These are phyloP conservation scores for Chionomys nivalis DNA, from an alignment of 2,113 vertebrate genomes.

Conservation along the genomic window DNA sequence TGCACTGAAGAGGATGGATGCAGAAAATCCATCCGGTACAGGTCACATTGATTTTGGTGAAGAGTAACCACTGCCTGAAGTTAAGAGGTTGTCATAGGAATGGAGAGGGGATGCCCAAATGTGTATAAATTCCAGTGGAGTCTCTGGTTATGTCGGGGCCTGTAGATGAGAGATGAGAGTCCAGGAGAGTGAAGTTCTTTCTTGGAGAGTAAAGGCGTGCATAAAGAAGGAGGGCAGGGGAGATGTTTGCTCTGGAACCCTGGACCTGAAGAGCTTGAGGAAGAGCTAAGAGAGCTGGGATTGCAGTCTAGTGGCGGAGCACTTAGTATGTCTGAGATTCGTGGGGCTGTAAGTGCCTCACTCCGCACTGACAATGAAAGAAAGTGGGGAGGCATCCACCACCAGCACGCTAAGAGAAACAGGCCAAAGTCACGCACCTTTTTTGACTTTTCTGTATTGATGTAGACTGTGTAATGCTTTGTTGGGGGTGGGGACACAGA, in stretches of 20 bases:
- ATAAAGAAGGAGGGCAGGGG: not conserved
- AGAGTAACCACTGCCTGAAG: not conserved
- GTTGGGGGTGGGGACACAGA: not conserved
- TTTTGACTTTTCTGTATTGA: conserved; percentile 8
- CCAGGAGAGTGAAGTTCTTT: not conserved
- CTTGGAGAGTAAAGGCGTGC: not conserved
- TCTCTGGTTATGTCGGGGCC: not conserved
- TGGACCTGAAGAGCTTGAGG: not conserved
- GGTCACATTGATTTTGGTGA: not conserved
- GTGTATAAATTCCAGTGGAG: not conserved
- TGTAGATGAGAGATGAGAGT: not conserved
- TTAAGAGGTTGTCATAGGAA: not conserved
- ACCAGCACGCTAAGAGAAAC: not conserved
- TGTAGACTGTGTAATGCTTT: not conserved
- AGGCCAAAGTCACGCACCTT: not conserved
- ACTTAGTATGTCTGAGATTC: not conserved
- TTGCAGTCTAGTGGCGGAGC: not conserved
- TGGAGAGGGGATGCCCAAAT: not conserved
- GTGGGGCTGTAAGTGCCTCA: not conserved
- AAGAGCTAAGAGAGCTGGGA: not conserved
- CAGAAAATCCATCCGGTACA: not conserved
- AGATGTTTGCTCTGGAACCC: not conserved
- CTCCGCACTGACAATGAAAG: too few species aligned
- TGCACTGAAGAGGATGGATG: not conserved
- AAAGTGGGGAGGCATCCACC: not conserved